Percentiles rank a stretch among this genome's conserved stretches.
These are phyloP conservation scores for Notothenia rossii DNA, from an alignment of 2,113 vertebrate genomes.

Conservation along the genomic window DNA sequence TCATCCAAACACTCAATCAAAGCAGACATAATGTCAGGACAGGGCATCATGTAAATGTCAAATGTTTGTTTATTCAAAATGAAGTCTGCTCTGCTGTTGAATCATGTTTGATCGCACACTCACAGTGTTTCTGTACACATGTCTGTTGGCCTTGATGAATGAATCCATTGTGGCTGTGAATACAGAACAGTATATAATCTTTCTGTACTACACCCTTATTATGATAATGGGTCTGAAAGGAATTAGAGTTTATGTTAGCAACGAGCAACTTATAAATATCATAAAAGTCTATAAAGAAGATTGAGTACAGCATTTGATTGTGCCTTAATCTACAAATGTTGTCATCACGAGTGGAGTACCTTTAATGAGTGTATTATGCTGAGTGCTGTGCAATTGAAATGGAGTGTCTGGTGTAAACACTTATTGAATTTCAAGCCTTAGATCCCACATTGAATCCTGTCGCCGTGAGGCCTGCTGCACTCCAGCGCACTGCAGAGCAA, in stretches of 20 bases:
- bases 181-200: neutral
- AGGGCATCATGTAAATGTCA: neutral
- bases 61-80: slow-evolving; percentile 7
- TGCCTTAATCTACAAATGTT: slow-evolving; percentile 34
- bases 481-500: slow-evolving; percentile 7
- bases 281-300: slow-evolving; percentile 46
- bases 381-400: slow-evolving; percentile 30
- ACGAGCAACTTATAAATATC: slow-evolving; percentile 24
- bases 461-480: neutral
- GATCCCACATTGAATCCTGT: too few relatives aligned
- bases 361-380: slow-evolving; percentile 51
- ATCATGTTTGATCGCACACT: slow-evolving; percentile 7
- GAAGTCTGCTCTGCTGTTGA: neutral
- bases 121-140: slow-evolving; percentile 4
- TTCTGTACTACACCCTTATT: neutral
- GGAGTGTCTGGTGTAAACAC: slow-evolving; percentile 36
- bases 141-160: slow-evolving; percentile 18
- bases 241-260: slow-evolving; percentile 21
- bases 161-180: slow-evolving; percentile 3
- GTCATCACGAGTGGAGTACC: slow-evolving; percentile 44
- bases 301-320: slow-evolving; percentile 24
- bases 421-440: slow-evolving; percentile 38
- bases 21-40: neutral
- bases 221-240: slow-evolving; percentile 33
- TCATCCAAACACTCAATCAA: neutral